A percentile compares a stretch with the other conserved stretches of the same genome.
Evolutionary conservation across 2,888 invertebrate genomes (phyloP).

Genomic region (Vandiemenella viatica): DNA sequence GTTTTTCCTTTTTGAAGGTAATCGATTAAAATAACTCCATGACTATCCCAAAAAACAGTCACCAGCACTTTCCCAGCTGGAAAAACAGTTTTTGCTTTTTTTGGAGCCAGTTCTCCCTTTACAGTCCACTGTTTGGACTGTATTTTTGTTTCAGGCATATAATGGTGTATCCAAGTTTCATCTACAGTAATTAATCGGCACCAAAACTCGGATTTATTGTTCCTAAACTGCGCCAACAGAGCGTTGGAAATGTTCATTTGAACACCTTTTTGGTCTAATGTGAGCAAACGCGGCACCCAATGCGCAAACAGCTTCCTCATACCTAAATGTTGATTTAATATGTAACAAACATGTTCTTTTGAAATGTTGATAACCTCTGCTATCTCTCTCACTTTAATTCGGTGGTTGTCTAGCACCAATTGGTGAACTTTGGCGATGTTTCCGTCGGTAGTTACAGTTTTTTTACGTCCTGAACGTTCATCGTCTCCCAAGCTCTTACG

Average conservation of each 20-base stretch:
- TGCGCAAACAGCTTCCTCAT: background rate
- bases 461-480: background rate
- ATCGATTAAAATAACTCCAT: too few relatives aligned
- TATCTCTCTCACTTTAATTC: background rate
- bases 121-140: too few relatives aligned
- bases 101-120: too few relatives aligned
- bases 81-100: too few relatives aligned
- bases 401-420: background rate
- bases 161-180: too few relatives aligned
- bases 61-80: too few relatives aligned
- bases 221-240: background rate
- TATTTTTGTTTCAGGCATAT: too few relatives aligned
- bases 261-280: background rate
- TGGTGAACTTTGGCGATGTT: background rate
- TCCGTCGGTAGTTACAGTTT: background rate
- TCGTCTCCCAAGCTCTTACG: background rate
- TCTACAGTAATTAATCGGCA: too few relatives aligned
- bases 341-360: background rate
- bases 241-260: background rate
- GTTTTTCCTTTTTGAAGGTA: too few relatives aligned
- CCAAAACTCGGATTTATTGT: too few relatives aligned
- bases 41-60: too few relatives aligned
- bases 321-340: background rate
- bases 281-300: background rate
- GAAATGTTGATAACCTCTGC: background rate